phyloP scores from a whole-genome alignment of 1,140 invertebrate genomes.

The Antheraea pernyi region DNA sequence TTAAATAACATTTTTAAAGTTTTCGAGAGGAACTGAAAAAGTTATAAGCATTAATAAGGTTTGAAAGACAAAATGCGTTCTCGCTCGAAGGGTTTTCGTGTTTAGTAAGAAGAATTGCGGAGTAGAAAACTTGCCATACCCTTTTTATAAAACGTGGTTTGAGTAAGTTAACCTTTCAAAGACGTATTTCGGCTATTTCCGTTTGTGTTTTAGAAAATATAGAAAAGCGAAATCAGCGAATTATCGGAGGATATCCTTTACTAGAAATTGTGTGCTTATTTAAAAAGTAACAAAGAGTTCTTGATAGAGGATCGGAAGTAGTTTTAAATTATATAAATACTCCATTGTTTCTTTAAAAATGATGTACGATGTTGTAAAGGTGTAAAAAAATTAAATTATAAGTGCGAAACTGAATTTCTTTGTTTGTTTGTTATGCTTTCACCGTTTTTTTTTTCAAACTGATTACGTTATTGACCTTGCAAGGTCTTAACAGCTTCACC shows the following conservation, averaged over 20 bases:
- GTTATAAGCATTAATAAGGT: not conserved
- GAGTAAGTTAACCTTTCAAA: slow-evolving; percentile 1
- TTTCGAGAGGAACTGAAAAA: not conserved
- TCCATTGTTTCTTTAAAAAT: too few relatives aligned
- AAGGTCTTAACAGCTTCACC: too few relatives aligned
- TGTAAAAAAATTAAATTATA: too few relatives aligned
- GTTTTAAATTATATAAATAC: too few relatives aligned
- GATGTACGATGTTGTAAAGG: too few relatives aligned
- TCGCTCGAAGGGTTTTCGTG: not conserved
- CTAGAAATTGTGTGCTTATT: not conserved
- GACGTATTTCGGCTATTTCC: not conserved
- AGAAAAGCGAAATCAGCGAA: not conserved
- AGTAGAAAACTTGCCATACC: not conserved
- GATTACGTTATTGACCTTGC: too few relatives aligned
- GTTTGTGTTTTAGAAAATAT: slow-evolving; percentile 8
- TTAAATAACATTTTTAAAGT: not conserved
- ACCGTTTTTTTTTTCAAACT: too few relatives aligned
- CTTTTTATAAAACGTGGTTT: slow-evolving; percentile 7
- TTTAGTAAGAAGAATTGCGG: slow-evolving; percentile 9
- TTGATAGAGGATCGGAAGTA: too few relatives aligned
- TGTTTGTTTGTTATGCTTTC: too few relatives aligned
- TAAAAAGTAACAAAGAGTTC: too few relatives aligned
- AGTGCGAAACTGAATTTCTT: too few relatives aligned
- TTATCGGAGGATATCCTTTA: slow-evolving; percentile 6
- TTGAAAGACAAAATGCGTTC: slow-evolving; percentile 6